Evolutionary conservation across 2,797 vertebrate genomes (phyloP).

Genomic region (Sebastolobus altivelis): DNA sequence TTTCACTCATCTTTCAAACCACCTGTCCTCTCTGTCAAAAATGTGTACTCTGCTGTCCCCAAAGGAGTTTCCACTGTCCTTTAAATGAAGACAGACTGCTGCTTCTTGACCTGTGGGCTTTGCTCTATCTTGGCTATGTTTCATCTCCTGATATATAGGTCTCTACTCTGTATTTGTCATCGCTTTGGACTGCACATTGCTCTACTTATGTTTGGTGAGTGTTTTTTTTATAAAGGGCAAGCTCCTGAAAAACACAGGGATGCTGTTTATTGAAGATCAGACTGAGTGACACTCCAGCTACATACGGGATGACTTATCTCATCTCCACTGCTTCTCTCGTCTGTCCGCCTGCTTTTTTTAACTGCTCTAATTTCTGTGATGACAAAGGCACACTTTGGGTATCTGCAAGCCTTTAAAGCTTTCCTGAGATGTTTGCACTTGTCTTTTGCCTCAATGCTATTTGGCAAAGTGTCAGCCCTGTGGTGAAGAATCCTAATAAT

Average conservation of each 20-base stretch:
- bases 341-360: constrained; percentile 11
- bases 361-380: constrained; percentile 33
- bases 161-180: constrained; percentile 16
- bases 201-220: constrained; percentile 14
- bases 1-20: constrained; percentile 23
- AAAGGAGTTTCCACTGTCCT: constrained; percentile 26
- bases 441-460: constrained; percentile 34
- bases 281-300: constrained; percentile 26
- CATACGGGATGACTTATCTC: constrained; percentile 8
- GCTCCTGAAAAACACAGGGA: constrained; percentile 6
- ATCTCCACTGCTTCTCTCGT: constrained; percentile 3
- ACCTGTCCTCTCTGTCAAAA: constrained; percentile 28
- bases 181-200: neutral
- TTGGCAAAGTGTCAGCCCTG: constrained; percentile 16
- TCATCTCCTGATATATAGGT: constrained; percentile 31
- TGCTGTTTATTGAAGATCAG: constrained; percentile 31
- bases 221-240: constrained; percentile 1
- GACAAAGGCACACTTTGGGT: constrained; percentile 33
- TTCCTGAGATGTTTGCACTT: constrained; percentile 46
- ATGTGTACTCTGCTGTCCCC: constrained; percentile 11
- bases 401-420: constrained; percentile 37
- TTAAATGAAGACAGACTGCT: constrained; percentile 60
- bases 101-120: constrained; percentile 32
- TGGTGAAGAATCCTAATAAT: constrained; percentile 32
- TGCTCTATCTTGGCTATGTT: constrained; percentile 29